Percentiles rank a stretch among this genome's conserved stretches.
Evolutionary conservation across 2,113 vertebrate species (phyloP).

Genomic region (Puma concolor): DNA sequence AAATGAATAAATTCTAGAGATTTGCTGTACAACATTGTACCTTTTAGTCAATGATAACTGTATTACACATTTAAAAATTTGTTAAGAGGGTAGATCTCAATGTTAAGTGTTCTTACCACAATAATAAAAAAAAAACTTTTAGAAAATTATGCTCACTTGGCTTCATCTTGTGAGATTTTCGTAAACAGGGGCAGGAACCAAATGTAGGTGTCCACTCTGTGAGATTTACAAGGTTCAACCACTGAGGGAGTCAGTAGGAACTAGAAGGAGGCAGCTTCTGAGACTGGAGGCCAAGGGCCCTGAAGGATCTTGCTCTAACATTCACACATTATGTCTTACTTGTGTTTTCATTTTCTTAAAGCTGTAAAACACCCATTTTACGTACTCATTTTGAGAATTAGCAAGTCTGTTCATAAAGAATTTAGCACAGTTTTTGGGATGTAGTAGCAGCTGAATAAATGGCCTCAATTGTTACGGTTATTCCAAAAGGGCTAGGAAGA

Average conservation of each 20-base stretch:
- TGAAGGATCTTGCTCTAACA: neutral
- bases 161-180: neutral
- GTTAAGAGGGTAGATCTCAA: neutral
- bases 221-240: neutral
- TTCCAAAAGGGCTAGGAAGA: neutral
- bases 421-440: neutral
- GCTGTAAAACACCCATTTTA: slow-evolving; percentile 4
- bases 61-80: neutral
- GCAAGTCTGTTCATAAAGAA: neutral
- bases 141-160: neutral
- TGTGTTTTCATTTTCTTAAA: neutral
- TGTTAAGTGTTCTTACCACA: neutral
- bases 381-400: neutral
- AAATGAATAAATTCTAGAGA: neutral
- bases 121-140: neutral
- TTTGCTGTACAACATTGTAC: neutral
- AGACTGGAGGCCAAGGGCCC: neutral
- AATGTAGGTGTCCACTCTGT: neutral
- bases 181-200: neutral
- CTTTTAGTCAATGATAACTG: neutral
- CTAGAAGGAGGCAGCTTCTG: neutral
- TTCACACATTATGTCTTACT: neutral
- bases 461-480: neutral
- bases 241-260: neutral
- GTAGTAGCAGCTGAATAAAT: neutral